Evolutionary conservation across 2,888 invertebrate genomes (phyloP).

Genomic region (Lithophane leautieri): DNA sequence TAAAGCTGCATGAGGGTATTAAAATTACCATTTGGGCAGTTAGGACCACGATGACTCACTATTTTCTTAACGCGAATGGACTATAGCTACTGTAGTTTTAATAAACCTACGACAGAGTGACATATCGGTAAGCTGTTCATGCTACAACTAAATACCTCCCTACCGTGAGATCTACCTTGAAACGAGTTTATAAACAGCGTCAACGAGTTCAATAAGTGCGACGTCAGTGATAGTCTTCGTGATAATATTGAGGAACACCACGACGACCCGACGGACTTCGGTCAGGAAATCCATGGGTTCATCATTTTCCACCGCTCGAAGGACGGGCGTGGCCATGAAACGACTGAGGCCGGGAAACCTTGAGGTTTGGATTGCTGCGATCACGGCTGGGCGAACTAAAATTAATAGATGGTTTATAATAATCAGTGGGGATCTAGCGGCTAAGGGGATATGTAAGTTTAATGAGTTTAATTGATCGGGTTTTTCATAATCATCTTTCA

Average conservation of each 20-base stretch:
- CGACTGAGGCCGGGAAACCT: slow-evolving; percentile 86
- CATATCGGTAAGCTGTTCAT: not conserved
- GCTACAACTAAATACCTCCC: not conserved
- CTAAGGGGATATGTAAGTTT: no score
- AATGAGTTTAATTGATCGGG: no score
- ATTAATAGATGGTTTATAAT: not conserved
- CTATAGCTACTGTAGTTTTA: not conserved
- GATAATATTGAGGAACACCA: slow-evolving; percentile 92
- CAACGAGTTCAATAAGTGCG: slow-evolving; percentile 86
- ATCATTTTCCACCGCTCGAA: slow-evolving; percentile 91
- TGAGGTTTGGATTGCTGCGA: slow-evolving; percentile 73
- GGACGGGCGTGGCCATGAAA: slow-evolving; percentile 91
- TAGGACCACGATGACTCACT: no score
- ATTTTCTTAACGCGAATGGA: no score
- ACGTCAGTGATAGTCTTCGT: slow-evolving; percentile 80
- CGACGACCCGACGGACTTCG: slow-evolving; percentile 93
- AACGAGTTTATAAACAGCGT: slow-evolving; percentile 85
- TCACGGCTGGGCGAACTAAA: slow-evolving; percentile 78
- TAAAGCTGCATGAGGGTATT: not conserved
- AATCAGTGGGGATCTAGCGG: no score
- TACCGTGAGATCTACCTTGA: slow-evolving; percentile 69
- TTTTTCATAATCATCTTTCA: no score
- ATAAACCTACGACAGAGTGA: not conserved
- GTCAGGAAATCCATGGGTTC: slow-evolving; percentile 93
- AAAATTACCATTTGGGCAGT: not conserved